Percentiles rank a stretch among this genome's conserved stretches.
phyloP scores from a whole-genome alignment of 2,888 invertebrate species.

The Melanchra persicariae region DNA sequence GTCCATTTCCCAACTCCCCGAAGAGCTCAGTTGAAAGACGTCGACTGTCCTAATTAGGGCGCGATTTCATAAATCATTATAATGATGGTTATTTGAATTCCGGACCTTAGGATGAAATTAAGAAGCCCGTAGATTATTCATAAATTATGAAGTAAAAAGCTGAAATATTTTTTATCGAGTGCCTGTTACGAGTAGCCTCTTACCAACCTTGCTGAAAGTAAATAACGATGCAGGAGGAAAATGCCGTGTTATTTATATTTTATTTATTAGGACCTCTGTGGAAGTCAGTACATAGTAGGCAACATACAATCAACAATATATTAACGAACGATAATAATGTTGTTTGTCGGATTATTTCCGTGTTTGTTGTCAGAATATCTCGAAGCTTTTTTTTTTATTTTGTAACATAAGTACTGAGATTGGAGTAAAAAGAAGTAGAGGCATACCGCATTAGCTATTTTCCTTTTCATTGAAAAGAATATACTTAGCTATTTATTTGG shows the following conservation, averaged over 20 bases:
- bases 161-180: slow-evolving; percentile 2
- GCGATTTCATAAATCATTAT: slow-evolving; percentile 81
- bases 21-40: slow-evolving; percentile 75
- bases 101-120: slow-evolving; percentile 67
- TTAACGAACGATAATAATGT: slow-evolving; percentile 49
- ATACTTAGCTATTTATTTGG: slow-evolving; percentile 31
- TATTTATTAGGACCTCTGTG: slow-evolving; percentile 19
- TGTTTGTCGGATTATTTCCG: slow-evolving; percentile 59
- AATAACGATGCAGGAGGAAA: slow-evolving; percentile 24
- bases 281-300: slow-evolving; percentile 28
- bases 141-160: slow-evolving; percentile 43
- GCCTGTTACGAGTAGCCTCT: slow-evolving; percentile 1
- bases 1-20: slow-evolving; percentile 74
- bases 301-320: slow-evolving; percentile 45
- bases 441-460: slow-evolving; percentile 22
- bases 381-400: slow-evolving; percentile 46
- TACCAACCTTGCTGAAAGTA: slow-evolving; percentile 8
- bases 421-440: slow-evolving; percentile 18
- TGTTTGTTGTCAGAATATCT: slow-evolving; percentile 35
- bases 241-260: slow-evolving; percentile 44
- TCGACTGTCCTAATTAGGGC: slow-evolving; percentile 81
- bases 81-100: slow-evolving; percentile 75
- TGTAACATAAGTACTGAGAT: slow-evolving; percentile 18
- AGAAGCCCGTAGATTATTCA: slow-evolving; percentile 40
- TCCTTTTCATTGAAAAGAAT: slow-evolving; percentile 29